Conservation (phyloP, 2,888 invertebrate genomes). For the Hydropsyche betteni region DNA sequence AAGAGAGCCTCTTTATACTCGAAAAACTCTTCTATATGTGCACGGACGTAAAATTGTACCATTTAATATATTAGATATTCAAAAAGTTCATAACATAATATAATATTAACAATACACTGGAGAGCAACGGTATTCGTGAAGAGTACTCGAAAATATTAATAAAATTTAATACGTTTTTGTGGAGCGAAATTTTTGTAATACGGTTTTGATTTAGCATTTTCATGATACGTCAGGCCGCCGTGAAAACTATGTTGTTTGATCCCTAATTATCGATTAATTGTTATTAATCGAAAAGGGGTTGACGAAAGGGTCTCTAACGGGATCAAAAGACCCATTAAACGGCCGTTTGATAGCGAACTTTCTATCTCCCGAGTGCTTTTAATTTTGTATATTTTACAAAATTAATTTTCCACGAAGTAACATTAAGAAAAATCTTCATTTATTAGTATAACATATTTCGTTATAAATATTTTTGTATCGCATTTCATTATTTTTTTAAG, state of each 20-base stretch:
- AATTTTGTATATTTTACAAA: too few species aligned
- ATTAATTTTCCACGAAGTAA: too few species aligned
- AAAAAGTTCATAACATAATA: background rate
- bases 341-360: background rate
- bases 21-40: conserved; percentile 1
- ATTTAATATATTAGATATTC: too few species aligned
- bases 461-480: too few species aligned
- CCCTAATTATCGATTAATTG: conserved; percentile 24
- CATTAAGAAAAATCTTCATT: too few species aligned
- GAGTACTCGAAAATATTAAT: background rate
- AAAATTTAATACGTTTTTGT: background rate
- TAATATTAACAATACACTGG: background rate
- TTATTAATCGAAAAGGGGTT: conserved; percentile 25
- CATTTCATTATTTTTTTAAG: too few species aligned
- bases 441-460: too few species aligned
- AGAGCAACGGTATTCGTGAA: background rate
- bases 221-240: too few species aligned
- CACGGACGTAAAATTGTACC: background rate
- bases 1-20: background rate
- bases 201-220: background rate
- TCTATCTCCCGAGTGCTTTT: too few species aligned
- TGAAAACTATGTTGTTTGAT: conserved; percentile 16
- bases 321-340: conserved; percentile 18
- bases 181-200: background rate
- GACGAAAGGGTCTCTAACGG: background rate